Conservation (phyloP, 2,113 vertebrate species). For the Salvelinus namaycush region DNA sequence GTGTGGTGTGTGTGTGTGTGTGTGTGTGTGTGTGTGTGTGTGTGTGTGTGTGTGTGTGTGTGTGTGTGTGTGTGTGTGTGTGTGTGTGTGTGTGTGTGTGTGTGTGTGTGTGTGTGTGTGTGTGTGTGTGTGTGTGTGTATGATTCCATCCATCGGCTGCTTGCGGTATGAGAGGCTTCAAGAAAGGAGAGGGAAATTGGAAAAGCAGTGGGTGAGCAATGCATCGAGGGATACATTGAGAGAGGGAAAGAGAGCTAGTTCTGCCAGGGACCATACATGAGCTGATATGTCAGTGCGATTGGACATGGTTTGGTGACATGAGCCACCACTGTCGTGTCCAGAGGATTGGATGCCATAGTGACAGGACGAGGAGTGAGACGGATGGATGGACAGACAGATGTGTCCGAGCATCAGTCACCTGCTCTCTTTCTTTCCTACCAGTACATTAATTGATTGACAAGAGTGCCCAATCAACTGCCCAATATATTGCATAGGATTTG, state of each 20-base stretch:
- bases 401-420: not conserved
- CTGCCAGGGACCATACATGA: conserved; percentile 36
- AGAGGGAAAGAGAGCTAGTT: conserved; percentile 36
- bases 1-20: no score
- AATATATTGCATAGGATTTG: no score
- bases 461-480: no score
- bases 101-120: not conserved
- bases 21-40: no score
- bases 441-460: no score
- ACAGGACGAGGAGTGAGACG: not conserved
- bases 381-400: not conserved
- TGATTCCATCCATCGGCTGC: conserved; percentile 12
- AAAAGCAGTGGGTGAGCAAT: conserved; percentile 34
- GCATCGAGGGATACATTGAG: not conserved
- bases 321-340: conserved; percentile 5
- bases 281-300: conserved; percentile 50
- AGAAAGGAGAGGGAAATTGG: conserved; percentile 43
- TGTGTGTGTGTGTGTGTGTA: conserved; percentile 27
- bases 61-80: conserved; percentile 9
- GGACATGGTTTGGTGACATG: conserved; percentile 53
- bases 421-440: not conserved
- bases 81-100: conserved; percentile 1
- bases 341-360: not conserved
- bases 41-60: conserved; percentile 7
- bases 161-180: conserved; percentile 55